These are phyloP conservation scores for Lasiurus borealis DNA, from an alignment of 2,113 vertebrate genomes.

Conservation along the genomic window DNA sequence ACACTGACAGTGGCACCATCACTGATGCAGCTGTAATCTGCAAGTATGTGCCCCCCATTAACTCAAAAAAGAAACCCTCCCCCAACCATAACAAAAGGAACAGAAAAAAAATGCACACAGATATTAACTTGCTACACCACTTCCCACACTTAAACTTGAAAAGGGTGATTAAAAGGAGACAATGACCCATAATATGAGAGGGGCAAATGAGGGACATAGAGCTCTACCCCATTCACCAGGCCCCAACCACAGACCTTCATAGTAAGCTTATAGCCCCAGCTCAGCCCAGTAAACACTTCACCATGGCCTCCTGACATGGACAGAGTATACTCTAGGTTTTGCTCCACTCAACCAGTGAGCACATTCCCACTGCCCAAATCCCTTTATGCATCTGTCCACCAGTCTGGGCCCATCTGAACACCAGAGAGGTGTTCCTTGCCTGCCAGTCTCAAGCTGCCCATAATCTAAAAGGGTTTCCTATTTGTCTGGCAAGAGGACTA, in stretches of 20 bases:
- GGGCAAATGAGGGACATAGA: too few relatives aligned
- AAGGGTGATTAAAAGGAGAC: not conserved
- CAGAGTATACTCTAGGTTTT: fast-evolving
- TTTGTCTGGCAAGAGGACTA: not conserved
- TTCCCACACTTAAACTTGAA: not conserved
- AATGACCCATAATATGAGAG: not conserved
- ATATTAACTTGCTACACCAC: not conserved
- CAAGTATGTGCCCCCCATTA: not conserved
- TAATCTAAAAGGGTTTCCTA: not conserved
- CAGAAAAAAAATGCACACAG: not conserved
- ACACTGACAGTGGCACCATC: fast-evolving
- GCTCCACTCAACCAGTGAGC: too few relatives aligned
- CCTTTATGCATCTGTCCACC: not conserved
- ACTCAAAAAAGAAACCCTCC: not conserved
- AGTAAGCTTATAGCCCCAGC: fast-evolving
- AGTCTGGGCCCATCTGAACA: not conserved
- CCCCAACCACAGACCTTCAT: not conserved
- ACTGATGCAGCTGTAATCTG: not conserved
- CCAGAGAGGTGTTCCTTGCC: not conserved
- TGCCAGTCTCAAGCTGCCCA: not conserved
- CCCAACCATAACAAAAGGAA: not conserved
- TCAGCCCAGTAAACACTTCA: not conserved
- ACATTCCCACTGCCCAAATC: not conserved
- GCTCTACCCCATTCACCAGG: not conserved
- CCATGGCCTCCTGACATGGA: fast-evolving